Evolutionary conservation across 2,113 vertebrate genomes (phyloP), one percentile per base, ranked within the genome.

Genomic region (Geococcyx californianus): DNA sequence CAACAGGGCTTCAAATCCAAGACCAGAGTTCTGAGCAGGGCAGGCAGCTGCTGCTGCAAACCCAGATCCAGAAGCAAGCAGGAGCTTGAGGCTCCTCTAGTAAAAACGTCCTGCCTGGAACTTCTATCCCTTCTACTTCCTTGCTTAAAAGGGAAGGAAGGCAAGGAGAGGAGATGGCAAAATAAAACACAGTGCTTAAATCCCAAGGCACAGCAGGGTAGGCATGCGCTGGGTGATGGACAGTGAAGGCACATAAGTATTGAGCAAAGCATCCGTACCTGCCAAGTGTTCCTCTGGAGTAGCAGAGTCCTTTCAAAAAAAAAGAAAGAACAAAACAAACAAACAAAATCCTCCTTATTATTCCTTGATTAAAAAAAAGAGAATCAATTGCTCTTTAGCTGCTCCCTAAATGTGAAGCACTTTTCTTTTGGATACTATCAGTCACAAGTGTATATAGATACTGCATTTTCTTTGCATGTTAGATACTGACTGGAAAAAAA

Each of bases 161-260:
- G 29, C 11, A 17, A 31, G 28, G 31, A 42, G 19, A 21, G 33
- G n/a, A 83, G 40, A 25, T 4, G 29, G 11, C 6, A 45, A 63
- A 83, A 59, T 33, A 10, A 70, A 91, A 78, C 33, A 26, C 21
- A 20, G 16, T 1, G 24, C 45, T 64, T 31, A 45, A 76, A 28
- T 1, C 62, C 13, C 33, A 19, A 60, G 11, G 60, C 40, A 66
- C 4, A 19, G 36, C 0, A 3, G n/a, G 2, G 11, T 14, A 78
- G 38, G 36, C 84, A 73, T 12, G 49, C 70, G 26, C 21, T 31
- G 62, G 58, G 19, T 68, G 24, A 55, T 25, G 6, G 45, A 58
- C 2, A 2, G 28, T 16, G 42, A 54, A 62, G 58, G 25, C 26
- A 79, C 0, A 0, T 42, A 0, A 34, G 29, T 1, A 58, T 0